Percentiles rank a stretch among this genome's conserved stretches.
Evolutionary conservation across 2,888 invertebrate genomes (phyloP).

Genomic region (Cyaniris semiargus): DNA sequence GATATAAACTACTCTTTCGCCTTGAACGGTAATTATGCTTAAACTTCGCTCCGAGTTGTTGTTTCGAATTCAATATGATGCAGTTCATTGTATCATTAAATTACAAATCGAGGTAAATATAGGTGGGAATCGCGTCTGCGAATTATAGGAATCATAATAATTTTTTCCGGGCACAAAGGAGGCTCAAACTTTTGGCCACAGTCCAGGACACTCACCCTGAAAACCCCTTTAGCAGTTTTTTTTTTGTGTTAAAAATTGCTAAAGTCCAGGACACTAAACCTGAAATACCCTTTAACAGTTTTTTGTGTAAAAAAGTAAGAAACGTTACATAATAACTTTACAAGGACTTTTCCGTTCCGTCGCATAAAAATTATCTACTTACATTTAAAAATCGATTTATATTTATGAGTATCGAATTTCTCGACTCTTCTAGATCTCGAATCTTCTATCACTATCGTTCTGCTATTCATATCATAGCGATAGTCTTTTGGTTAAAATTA

Average conservation of each 20-base stretch:
- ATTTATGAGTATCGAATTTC: too few relatives aligned
- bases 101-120: background rate
- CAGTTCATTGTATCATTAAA: constrained; percentile 11
- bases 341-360: too few relatives aligned
- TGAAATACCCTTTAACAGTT: too few relatives aligned
- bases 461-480: background rate
- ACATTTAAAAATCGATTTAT: too few relatives aligned
- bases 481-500: background rate
- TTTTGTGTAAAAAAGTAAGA: too few relatives aligned
- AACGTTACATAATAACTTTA: too few relatives aligned
- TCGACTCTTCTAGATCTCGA: background rate
- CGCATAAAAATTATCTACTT: too few relatives aligned
- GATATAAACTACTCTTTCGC: background rate
- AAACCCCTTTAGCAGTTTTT: too few relatives aligned
- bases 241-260: too few relatives aligned
- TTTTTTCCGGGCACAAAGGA: background rate
- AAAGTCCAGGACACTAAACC: too few relatives aligned
- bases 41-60: background rate
- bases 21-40: constrained; percentile 14
- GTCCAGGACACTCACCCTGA: too few relatives aligned
- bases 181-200: background rate
- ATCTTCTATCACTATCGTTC: background rate
- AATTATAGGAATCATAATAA: too few relatives aligned
- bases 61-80: constrained; percentile 6
- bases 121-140: background rate